These are phyloP conservation scores for Acinonyx jubatus DNA, from an alignment of 2,113 vertebrate species.

Conservation along the genomic window DNA sequence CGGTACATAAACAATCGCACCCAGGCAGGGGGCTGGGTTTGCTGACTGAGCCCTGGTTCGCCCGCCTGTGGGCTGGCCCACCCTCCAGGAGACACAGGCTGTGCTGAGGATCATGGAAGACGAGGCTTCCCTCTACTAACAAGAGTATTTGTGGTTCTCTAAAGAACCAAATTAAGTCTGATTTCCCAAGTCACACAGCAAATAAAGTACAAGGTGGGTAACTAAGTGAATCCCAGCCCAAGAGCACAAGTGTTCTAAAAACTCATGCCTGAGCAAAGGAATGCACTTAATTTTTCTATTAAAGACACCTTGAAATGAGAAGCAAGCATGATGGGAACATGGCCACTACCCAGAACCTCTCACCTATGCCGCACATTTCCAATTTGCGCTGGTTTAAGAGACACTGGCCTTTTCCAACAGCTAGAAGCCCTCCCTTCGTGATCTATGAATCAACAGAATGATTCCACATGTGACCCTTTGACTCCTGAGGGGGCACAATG, in stretches of 20 bases:
- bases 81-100: background rate
- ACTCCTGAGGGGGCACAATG: background rate
- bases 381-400: background rate
- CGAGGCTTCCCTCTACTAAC: background rate
- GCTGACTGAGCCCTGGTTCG: fast-evolving
- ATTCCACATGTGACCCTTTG: conserved; percentile 41
- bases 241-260: background rate
- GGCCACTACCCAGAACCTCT: background rate
- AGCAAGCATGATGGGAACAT: background rate
- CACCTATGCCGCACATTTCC: background rate
- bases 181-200: background rate
- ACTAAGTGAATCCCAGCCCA: background rate
- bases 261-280: background rate
- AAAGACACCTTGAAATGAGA: background rate
- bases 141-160: background rate
- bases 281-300: background rate
- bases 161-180: background rate
- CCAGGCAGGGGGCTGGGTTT: background rate
- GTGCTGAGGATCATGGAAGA: background rate
- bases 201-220: background rate
- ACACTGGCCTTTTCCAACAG: conserved; percentile 16
- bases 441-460: conserved; percentile 54
- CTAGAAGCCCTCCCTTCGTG: background rate
- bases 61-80: background rate
- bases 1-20: fast-evolving